Conservation (phyloP, 2,888 invertebrate genomes). For the Vanessa cardui region DNA sequence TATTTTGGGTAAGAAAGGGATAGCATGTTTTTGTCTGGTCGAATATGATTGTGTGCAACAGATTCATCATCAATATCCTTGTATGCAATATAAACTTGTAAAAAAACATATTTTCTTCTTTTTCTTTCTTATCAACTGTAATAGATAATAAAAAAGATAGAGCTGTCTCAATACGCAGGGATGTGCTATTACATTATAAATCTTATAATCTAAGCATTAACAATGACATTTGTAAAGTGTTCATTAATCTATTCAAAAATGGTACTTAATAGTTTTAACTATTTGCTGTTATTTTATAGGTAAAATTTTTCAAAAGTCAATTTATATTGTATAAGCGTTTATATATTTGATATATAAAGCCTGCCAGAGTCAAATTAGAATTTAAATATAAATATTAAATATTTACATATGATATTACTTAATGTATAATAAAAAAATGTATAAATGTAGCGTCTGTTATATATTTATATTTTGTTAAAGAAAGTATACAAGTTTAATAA, state of each 20-base stretch:
- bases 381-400: constrained; percentile 3
- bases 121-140: too few species aligned
- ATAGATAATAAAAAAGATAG: too few species aligned
- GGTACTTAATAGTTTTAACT: not conserved
- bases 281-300: not conserved
- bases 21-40: too few species aligned
- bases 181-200: not conserved
- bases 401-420: not conserved
- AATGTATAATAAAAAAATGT: not conserved
- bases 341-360: constrained; percentile 16
- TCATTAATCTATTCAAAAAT: not conserved
- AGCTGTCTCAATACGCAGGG: too few species aligned
- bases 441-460: not conserved
- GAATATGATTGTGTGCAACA: too few species aligned
- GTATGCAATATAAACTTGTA: too few species aligned
- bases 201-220: not conserved
- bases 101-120: too few species aligned
- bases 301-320: constrained; percentile 17
- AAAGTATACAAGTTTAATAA: not conserved
- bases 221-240: not conserved
- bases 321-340: constrained; percentile 21
- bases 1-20: too few species aligned
- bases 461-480: not conserved
- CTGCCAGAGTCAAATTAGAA: constrained; percentile 24
- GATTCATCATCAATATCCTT: too few species aligned